phyloP scores from a whole-genome alignment of 2,888 invertebrate species.

The Parnassius glacialis region DNA sequence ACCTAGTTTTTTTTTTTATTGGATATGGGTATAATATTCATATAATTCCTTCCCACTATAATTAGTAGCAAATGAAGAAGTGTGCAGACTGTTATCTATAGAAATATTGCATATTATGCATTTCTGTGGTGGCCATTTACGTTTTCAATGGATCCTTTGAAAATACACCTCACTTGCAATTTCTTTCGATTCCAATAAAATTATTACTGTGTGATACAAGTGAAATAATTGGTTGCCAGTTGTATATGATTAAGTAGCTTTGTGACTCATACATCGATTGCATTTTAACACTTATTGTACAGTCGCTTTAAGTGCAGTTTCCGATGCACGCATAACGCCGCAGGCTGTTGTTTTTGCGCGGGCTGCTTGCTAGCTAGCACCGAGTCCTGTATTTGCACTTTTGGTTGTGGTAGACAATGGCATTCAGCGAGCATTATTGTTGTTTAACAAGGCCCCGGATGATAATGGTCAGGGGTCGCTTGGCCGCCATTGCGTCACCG shows the following conservation, averaged over 20 bases:
- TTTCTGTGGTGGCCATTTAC: conserved; percentile 32
- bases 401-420: conserved; percentile 31
- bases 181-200: conserved; percentile 14
- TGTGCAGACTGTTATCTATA: conserved; percentile 18
- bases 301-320: not conserved
- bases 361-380: not conserved
- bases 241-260: conserved; percentile 12
- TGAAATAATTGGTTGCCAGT: conserved; percentile 5
- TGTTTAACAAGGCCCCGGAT: conserved; percentile 37
- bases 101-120: conserved; percentile 31
- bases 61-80: conserved; percentile 9
- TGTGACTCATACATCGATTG: conserved; percentile 1
- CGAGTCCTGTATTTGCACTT: conserved; percentile 30
- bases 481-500: not conserved
- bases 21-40: no score
- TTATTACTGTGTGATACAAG: conserved; percentile 15
- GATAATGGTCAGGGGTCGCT: conserved; percentile 32
- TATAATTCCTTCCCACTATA: conserved; percentile 7
- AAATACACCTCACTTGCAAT: conserved; percentile 23
- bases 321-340: not conserved
- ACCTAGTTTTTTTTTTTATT: no score
- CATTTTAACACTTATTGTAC: not conserved
- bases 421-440: conserved; percentile 37
- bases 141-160: conserved; percentile 41
- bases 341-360: conserved; percentile 3